Conservation (phyloP, 2,888 invertebrate species). For the Empis livida region DNA sequence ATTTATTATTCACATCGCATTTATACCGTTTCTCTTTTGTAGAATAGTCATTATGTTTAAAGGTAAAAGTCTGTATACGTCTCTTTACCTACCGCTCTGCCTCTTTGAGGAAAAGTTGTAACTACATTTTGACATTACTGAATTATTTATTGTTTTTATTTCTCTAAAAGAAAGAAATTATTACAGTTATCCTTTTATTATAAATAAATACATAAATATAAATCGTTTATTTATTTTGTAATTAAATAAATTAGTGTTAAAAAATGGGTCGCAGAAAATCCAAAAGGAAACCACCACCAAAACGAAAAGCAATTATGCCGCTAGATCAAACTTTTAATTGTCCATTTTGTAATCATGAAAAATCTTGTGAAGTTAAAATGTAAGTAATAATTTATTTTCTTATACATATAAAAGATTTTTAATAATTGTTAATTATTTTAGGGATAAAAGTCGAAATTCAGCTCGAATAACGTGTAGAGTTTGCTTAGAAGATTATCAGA, state of each 20-base stretch:
- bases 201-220: too few relatives aligned
- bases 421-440: constrained; percentile 35
- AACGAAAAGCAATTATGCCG: constrained; percentile 82
- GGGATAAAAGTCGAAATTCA: constrained; percentile 90
- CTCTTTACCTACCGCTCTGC: too few relatives aligned
- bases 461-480: constrained; percentile 91
- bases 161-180: too few relatives aligned
- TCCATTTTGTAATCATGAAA: constrained; percentile 98
- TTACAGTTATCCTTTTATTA: too few relatives aligned
- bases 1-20: too few relatives aligned
- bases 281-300: constrained; percentile 93
- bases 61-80: too few relatives aligned
- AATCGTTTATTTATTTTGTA: too few relatives aligned
- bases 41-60: too few relatives aligned
- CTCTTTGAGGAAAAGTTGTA: too few relatives aligned
- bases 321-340: constrained; percentile 95
- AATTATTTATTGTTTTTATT: too few relatives aligned
- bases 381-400: constrained; percentile 40
- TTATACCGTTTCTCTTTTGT: too few relatives aligned
- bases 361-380: constrained; percentile 99
- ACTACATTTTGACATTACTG: too few relatives aligned
- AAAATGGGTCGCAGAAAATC: constrained; percentile 94
- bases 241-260: constrained; percentile 1
- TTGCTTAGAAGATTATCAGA: constrained; percentile 93
- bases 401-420: not conserved